Base-by-base conservation (phyloP, 2,113 vertebrate genomes). In the Formicarius rufipectus region DNA sequence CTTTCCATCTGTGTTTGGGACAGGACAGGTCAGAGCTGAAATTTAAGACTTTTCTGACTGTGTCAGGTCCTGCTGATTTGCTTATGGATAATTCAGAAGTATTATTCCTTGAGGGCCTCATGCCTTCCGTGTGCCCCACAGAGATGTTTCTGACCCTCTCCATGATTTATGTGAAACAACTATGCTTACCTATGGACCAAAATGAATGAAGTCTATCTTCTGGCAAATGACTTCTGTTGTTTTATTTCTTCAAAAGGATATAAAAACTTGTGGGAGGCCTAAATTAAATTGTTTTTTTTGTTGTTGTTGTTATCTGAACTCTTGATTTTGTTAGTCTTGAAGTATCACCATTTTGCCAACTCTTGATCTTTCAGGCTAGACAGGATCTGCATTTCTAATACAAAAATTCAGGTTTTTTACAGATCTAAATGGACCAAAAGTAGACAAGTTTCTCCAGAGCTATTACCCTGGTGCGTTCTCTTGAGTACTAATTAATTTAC, bases 371-470 rank as follows among this genome's bases (percentile, higher is more conserved):
- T 50, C 58, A 89, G 63, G 11, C 73, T 79, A 63, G 76, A 89
- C 10, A 2, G 60, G 50, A 72, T 83, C 76, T 90, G 78, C 84
- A 71, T 88, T 95, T 93, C 45, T 95, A 67, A 95, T 69, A 69
- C 7, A 86, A 89, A 84, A 91, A 92, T 58, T 62, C 53, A 85
- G 74, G 18, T 0, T 72, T 90, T 93, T 84, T 84, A 44, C 59
- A 93, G 37, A 76, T 80, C 77, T 85, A 72, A 89, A 92, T 40
- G 55, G 71, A 95, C 49, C n/a, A 75, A 86, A 83, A 86, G 40
- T 53, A 81, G 71, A 75, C 73, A 80, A 49, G 44, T 76, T 94
- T 83, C 53, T 90, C 39, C 74, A 85, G 62, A 60, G 31, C 62
- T 94, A 78, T 87, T 96, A 90, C 81, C 52, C 18, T 45, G 84